These are phyloP conservation scores for Pituophis catenifer DNA, from an alignment of 2,113 vertebrate species.

Conservation along the genomic window DNA sequence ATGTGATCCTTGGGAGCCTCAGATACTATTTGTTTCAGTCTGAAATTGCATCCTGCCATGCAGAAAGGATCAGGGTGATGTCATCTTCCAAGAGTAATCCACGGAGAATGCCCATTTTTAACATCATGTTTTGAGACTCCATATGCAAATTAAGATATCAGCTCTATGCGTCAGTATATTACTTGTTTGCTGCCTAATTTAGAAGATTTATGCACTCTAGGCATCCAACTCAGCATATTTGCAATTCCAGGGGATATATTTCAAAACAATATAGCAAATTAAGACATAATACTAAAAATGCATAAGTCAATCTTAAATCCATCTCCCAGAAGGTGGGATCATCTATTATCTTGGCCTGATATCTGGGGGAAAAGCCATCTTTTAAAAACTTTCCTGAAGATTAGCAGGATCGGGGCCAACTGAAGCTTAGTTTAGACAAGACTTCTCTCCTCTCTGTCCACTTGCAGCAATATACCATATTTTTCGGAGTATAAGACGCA, in stretches of 20 bases:
- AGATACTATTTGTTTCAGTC: conserved; percentile 75
- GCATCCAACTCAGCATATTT: not conserved
- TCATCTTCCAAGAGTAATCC: conserved; percentile 72
- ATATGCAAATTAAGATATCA: conserved; percentile 72
- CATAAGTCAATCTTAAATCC: not conserved
- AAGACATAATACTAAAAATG: not conserved
- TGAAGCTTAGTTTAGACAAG: not conserved
- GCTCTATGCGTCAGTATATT: conserved; percentile 67
- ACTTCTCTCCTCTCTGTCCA: not conserved
- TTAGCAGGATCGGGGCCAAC: not conserved
- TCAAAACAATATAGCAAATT: not conserved
- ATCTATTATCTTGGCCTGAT: not conserved
- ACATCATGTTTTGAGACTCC: conserved; percentile 69
- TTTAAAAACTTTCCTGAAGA: not conserved
- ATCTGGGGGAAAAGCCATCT: not conserved
- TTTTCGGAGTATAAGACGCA: too few relatives aligned
- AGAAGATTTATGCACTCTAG: not conserved
- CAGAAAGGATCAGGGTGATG: conserved; percentile 72
- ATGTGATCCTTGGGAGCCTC: conserved; percentile 64
- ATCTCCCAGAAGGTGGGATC: not conserved
- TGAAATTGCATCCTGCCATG: conserved; percentile 66
- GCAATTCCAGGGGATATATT: not conserved
- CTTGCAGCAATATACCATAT: too few relatives aligned
- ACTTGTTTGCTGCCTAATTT: conserved; percentile 52
- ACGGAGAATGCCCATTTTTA: conserved; percentile 66